Evolutionary conservation across 2,797 vertebrate species (phyloP).

Genomic region (Phaenicophaeus curvirostris): DNA sequence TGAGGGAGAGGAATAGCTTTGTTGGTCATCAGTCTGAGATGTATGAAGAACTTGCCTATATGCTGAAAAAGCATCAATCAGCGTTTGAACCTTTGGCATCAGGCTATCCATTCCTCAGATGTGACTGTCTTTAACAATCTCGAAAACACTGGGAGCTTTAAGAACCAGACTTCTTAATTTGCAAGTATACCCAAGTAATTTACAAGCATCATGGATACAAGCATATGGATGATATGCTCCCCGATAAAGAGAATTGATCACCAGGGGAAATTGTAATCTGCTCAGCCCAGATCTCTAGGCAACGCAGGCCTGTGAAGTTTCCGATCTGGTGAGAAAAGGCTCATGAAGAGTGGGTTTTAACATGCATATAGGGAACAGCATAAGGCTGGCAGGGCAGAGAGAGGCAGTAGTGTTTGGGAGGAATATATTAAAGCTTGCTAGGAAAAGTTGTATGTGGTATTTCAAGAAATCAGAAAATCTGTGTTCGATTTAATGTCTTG

Average conservation of each 20-base stretch:
- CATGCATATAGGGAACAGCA: fast-evolving
- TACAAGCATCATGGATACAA: fast-evolving
- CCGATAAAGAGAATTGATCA: fast-evolving
- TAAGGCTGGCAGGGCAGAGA: background rate
- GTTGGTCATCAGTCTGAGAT: background rate
- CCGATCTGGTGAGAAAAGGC: background rate
- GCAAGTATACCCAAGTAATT: no score
- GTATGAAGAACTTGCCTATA: fast-evolving
- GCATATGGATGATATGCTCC: fast-evolving
- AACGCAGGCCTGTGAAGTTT: no score
- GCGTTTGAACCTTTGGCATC: background rate
- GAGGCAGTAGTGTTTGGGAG: background rate
- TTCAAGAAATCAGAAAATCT: background rate
- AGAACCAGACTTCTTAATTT: background rate
- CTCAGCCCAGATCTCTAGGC: fast-evolving
- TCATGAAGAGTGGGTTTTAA: background rate
- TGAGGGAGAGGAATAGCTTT: background rate
- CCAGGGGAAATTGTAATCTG: background rate
- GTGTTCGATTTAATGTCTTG: background rate
- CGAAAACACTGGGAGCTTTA: background rate
- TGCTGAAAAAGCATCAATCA: background rate
- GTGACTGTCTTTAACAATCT: background rate
- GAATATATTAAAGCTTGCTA: background rate
- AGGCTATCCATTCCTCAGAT: background rate
- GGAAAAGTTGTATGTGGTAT: no score